These are phyloP conservation scores for Lordiphosa clarofinis DNA, from an alignment of 1,140 invertebrate genomes.

Conservation along the genomic window DNA sequence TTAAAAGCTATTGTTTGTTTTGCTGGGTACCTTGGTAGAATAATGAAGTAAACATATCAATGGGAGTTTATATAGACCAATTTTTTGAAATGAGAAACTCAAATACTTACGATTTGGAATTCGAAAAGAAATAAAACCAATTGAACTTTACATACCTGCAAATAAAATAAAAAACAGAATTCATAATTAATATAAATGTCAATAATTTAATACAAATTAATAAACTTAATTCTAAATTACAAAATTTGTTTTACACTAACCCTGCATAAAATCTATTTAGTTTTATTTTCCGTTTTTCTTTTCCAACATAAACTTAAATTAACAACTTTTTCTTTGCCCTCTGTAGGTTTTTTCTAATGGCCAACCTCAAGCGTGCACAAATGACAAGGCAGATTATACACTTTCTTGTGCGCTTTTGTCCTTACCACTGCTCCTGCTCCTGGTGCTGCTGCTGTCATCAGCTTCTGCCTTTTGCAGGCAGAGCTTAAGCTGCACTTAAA, in stretches of 20 bases:
- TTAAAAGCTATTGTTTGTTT: too few relatives aligned
- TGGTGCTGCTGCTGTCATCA: conserved; percentile 65
- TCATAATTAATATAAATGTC: too few relatives aligned
- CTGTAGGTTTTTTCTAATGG: conserved; percentile 21
- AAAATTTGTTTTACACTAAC: too few relatives aligned
- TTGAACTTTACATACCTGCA: conserved; percentile 52
- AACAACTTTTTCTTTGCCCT: conserved; percentile 1
- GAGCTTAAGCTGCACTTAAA: conserved; percentile 43
- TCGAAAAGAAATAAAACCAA: background rate
- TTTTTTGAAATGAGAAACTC: too few relatives aligned
- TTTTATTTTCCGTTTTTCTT: too few relatives aligned
- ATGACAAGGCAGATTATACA: conserved; percentile 45
- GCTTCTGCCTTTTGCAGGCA: conserved; percentile 47
- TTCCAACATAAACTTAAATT: conserved; percentile 6
- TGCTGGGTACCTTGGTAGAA: too few relatives aligned
- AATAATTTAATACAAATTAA: too few relatives aligned
- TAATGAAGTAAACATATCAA: too few relatives aligned
- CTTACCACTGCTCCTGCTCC: conserved; percentile 6
- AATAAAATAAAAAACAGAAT: conserved; percentile 12
- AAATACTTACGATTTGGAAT: conserved; percentile 37
- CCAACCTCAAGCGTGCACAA: conserved; percentile 33
- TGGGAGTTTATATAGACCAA: too few relatives aligned
- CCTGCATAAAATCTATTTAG: too few relatives aligned
- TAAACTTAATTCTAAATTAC: too few relatives aligned
- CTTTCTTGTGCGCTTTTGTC: conserved; percentile 17